phyloP scores from a whole-genome alignment of 2,888 invertebrate genomes.

The Agriopis marginaria region DNA sequence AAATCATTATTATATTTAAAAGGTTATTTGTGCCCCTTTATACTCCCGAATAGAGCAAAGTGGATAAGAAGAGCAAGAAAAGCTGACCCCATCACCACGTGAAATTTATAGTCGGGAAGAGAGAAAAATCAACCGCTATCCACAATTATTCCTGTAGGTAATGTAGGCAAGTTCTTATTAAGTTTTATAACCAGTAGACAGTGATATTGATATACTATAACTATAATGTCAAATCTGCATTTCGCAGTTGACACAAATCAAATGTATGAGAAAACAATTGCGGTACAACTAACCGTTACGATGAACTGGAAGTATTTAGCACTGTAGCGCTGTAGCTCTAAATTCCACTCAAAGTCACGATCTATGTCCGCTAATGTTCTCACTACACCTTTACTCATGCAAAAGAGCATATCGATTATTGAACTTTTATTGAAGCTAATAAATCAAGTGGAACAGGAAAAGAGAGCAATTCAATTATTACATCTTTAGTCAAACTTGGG shows the following conservation, averaged over 20 bases:
- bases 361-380: conserved; percentile 19
- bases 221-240: not conserved
- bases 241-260: conserved; percentile 6
- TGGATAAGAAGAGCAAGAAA: too few relatives aligned
- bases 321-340: conserved; percentile 34
- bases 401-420: conserved; percentile 9
- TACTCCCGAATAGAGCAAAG: too few relatives aligned
- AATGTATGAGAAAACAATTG: conserved; percentile 15
- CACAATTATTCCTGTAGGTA: too few relatives aligned
- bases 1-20: not conserved
- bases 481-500: not conserved
- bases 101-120: too few relatives aligned
- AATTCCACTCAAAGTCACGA: conserved; percentile 42
- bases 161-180: too few relatives aligned
- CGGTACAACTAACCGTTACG: conserved; percentile 29
- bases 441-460: conserved; percentile 15
- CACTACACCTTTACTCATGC: conserved; percentile 12
- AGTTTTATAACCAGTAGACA: too few relatives aligned
- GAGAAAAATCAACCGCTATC: too few relatives aligned
- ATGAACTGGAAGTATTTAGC: conserved; percentile 35
- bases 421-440: conserved; percentile 15
- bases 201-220: not conserved
- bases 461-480: conserved; percentile 6
- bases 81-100: too few relatives aligned
- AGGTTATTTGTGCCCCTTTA: not conserved